Evolutionary conservation across 92 coral and sea anemone species (phyloP).

Genomic region (Blastomussa wellsi): DNA sequence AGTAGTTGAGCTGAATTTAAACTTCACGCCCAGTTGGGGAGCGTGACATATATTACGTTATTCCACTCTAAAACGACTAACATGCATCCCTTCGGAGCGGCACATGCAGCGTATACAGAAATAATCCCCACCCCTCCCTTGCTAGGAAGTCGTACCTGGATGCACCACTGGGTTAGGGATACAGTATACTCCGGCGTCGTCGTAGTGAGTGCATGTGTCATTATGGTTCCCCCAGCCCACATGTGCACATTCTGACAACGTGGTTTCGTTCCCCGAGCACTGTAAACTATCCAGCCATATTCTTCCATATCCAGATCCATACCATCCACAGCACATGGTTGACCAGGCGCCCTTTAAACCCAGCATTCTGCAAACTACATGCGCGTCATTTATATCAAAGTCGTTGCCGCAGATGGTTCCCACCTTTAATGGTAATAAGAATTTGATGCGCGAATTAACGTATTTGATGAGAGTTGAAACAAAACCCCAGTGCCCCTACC

Average conservation of each 20-base stretch:
- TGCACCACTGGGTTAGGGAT: conserved; percentile 16
- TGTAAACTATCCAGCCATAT: conserved; percentile 38
- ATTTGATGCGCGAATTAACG: no score
- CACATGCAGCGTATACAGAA: not conserved
- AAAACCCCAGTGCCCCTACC: no score
- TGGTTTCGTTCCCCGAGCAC: conserved; percentile 33
- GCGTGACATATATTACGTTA: not conserved
- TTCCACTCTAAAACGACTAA: not conserved
- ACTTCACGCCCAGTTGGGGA: not conserved
- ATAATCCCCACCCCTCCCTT: not conserved
- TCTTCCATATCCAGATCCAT: conserved; percentile 3
- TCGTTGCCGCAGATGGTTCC: conserved; percentile 50
- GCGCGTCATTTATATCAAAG: conserved; percentile 33
- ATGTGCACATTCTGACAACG: conserved; percentile 34
- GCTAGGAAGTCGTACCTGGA: conserved; percentile 9
- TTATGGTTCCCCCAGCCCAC: conserved; percentile 37
- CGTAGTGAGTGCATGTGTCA: conserved; percentile 13
- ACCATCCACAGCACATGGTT: conserved; percentile 37
- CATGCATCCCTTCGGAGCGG: not conserved
- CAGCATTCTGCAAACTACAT: conserved; percentile 42
- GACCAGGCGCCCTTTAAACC: conserved; percentile 42
- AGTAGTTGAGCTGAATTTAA: no score
- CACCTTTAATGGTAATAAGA: not conserved
- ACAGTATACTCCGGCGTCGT: conserved; percentile 38
- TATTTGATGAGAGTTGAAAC: no score